These are phyloP conservation scores for Spea hammondii DNA, from an alignment of 2,797 vertebrate genomes.

Conservation along the genomic window DNA sequence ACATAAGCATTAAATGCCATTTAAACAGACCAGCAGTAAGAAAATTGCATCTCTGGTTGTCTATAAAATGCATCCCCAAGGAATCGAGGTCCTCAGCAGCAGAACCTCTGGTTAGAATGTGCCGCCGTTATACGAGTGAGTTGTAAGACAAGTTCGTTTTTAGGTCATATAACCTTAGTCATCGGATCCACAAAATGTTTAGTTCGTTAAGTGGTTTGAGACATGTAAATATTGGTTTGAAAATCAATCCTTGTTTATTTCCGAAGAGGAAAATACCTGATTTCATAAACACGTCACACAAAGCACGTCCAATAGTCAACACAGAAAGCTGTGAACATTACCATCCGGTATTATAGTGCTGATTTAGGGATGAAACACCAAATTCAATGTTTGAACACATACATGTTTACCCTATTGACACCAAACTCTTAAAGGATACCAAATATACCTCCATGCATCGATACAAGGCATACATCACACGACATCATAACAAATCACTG, in stretches of 20 bases:
- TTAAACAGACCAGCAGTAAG: too few species aligned
- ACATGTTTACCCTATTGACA: constrained; percentile 39
- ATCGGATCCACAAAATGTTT: too few species aligned
- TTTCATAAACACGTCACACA: constrained; percentile 41
- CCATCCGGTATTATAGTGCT: constrained; percentile 18
- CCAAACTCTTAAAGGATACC: constrained; percentile 38
- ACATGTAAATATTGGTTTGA: too few species aligned
- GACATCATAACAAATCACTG: constrained; percentile 30
- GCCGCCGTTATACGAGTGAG: too few species aligned
- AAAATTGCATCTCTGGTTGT: neutral
- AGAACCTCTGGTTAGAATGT: too few species aligned
- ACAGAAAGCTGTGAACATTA: constrained; percentile 22
- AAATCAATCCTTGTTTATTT: constrained; percentile 9
- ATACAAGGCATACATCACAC: constrained; percentile 42
- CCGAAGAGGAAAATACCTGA: too few species aligned
- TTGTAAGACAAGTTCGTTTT: too few species aligned
- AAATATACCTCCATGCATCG: constrained; percentile 42
- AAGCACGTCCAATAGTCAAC: constrained; percentile 45
- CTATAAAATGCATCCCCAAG: too few species aligned
- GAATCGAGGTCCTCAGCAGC: too few species aligned
- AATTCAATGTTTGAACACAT: constrained; percentile 31
- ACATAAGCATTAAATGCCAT: too few species aligned
- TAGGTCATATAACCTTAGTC: too few species aligned
- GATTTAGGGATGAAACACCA: constrained; percentile 23
- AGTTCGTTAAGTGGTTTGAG: too few species aligned